Percentiles rank a stretch among this genome's conserved stretches.
phyloP scores from a whole-genome alignment of 2,797 vertebrate genomes.

The Melanotaenia maccullochi region DNA sequence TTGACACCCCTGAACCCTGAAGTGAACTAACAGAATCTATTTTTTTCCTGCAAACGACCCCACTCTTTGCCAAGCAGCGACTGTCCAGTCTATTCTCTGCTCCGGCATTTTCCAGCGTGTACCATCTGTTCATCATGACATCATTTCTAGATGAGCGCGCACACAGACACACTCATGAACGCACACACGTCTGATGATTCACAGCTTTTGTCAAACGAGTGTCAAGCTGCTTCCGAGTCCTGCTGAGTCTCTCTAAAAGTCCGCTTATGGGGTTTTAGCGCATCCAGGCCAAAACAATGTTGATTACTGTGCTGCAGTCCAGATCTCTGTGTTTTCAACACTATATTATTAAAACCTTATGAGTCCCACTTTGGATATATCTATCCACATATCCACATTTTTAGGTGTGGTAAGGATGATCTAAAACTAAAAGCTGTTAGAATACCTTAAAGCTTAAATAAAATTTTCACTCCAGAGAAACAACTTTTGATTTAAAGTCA shows the following conservation, averaged over 20 bases:
- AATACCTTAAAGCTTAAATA: not conserved
- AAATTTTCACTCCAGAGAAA: not conserved
- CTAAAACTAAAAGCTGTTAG: not conserved
- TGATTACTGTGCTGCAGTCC: conserved; percentile 20
- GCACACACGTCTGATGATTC: conserved; percentile 34
- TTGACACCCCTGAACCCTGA: conserved; percentile 58
- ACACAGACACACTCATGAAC: conserved; percentile 22
- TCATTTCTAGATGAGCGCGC: conserved; percentile 57
- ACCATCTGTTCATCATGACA: conserved; percentile 67
- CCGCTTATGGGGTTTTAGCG: not conserved
- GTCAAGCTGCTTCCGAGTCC: conserved; percentile 39
- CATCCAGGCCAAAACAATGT: conserved; percentile 14
- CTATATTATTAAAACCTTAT: conserved; percentile 11
- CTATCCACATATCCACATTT: conserved; percentile 3
- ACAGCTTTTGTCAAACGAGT: conserved; percentile 39
- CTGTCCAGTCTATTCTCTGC: conserved; percentile 33
- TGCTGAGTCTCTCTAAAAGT: not conserved
- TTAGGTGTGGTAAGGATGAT: not conserved
- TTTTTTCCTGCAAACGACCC: conserved; percentile 43
- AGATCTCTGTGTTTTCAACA: conserved; percentile 28
- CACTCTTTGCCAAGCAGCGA: conserved; percentile 24
- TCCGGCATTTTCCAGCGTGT: conserved; percentile 59
- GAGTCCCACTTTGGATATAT: conserved; percentile 4
- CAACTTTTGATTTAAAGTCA: conserved; percentile 14
- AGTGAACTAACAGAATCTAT: conserved; percentile 74